Conservation (phyloP, 1,140 invertebrate species). For the Euura saliciscinereae region DNA sequence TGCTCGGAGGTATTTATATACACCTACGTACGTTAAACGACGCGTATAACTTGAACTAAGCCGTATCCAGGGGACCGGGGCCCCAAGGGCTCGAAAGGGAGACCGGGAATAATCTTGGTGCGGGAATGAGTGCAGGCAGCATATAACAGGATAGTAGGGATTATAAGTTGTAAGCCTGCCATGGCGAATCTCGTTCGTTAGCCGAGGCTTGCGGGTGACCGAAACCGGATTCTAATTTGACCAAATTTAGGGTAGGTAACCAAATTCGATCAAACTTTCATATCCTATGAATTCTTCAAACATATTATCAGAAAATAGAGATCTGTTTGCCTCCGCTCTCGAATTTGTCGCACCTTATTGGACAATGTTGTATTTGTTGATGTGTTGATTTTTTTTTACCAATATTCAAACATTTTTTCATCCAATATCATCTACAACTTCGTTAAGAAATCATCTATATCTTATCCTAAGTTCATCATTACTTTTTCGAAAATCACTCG, state of each 20-base stretch:
- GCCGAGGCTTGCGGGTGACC: constrained; percentile 24
- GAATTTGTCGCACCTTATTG: too few relatives aligned
- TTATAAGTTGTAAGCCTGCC: constrained; percentile 49
- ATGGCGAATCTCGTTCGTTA: constrained; percentile 35
- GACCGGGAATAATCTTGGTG: constrained; percentile 44
- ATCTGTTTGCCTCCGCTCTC: too few relatives aligned
- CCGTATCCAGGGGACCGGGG: constrained; percentile 28
- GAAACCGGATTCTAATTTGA: constrained; percentile 33
- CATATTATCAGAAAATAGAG: too few relatives aligned
- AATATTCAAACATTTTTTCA: too few relatives aligned
- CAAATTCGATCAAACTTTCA: background rate
- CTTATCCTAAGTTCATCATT: too few relatives aligned
- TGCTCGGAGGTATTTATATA: background rate
- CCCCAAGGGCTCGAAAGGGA: constrained; percentile 11
- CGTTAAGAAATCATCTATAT: too few relatives aligned
- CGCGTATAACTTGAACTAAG: constrained; percentile 39
- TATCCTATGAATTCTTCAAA: too few relatives aligned
- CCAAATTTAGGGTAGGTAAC: background rate
- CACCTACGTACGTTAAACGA: constrained; percentile 32
- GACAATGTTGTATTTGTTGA: too few relatives aligned
- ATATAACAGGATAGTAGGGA: constrained; percentile 46
- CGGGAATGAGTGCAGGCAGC: constrained; percentile 35
- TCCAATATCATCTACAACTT: too few relatives aligned
- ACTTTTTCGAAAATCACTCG: too few relatives aligned
- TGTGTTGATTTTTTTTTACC: too few relatives aligned